Percentiles rank a stretch among this genome's conserved stretches.
These are phyloP conservation scores for Zeus faber DNA, from an alignment of 2,113 vertebrate species.

Conservation along the genomic window DNA sequence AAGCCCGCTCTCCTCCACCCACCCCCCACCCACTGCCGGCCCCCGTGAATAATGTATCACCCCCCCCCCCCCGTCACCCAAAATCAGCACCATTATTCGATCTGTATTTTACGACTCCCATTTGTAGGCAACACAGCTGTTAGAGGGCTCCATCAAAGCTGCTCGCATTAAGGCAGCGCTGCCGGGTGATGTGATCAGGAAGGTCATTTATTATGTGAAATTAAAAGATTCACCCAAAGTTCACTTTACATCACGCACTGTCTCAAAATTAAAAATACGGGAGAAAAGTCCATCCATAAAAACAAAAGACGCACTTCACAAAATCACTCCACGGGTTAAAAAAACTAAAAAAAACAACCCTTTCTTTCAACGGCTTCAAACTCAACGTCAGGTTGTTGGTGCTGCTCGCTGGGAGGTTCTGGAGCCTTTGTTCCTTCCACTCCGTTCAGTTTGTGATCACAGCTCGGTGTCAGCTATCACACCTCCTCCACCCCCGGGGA, in stretches of 20 bases:
- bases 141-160: slow-evolving; percentile 19
- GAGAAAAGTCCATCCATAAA: slow-evolving; percentile 4
- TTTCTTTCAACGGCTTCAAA: slow-evolving; percentile 8
- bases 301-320: too few relatives aligned
- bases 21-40: slow-evolving; percentile 18
- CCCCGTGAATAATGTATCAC: slow-evolving; percentile 86
- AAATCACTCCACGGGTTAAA: too few relatives aligned
- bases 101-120: slow-evolving; percentile 25
- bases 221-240: slow-evolving; percentile 16
- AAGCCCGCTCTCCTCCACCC: slow-evolving; percentile 60
- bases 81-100: slow-evolving; percentile 38
- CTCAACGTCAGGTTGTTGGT: slow-evolving; percentile 15
- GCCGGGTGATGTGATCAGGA: slow-evolving; percentile 9
- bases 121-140: slow-evolving; percentile 22
- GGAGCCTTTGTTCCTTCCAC: slow-evolving; percentile 47
- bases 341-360: background rate
- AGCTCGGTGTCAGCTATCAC: slow-evolving; percentile 74
- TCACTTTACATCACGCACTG: slow-evolving; percentile 4
- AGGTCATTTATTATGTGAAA: slow-evolving; percentile 18
- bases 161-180: slow-evolving; percentile 20
- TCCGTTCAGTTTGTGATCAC: slow-evolving; percentile 46
- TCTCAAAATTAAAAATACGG: background rate
- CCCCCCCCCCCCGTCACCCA: background rate
- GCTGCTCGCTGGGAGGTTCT: slow-evolving; percentile 18
- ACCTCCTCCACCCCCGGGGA: slow-evolving; percentile 52